A percentile compares a stretch with the other conserved stretches of the same genome.
Conservation (phyloP, 2,888 invertebrate genomes). For the Rotaria macrura region DNA sequence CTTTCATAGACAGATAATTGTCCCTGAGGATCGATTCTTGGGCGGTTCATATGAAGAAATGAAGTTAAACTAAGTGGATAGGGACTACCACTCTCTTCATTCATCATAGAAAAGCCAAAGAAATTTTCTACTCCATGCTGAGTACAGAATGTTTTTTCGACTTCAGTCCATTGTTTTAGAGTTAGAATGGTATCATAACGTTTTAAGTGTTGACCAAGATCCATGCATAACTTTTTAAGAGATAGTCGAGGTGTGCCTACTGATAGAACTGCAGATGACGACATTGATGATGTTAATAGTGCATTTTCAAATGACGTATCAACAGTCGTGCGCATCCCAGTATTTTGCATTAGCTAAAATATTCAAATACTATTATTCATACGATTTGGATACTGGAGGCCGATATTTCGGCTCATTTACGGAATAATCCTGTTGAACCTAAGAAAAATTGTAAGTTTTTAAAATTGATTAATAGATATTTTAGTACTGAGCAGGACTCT, state of each 20-base stretch:
- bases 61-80: not conserved
- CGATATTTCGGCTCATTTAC: no score
- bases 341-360: no score
- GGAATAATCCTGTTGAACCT: no score
- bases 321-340: no score
- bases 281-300: not conserved
- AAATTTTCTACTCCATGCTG: not conserved
- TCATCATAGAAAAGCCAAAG: not conserved
- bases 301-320: not conserved
- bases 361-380: no score
- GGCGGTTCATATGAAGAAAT: not conserved
- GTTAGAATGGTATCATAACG: not conserved
- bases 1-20: not conserved
- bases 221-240: not conserved
- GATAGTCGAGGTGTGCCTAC: not conserved
- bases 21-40: not conserved
- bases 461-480: no score
- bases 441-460: no score
- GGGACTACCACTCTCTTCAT: not conserved
- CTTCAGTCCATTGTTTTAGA: not conserved
- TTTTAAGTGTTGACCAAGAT: not conserved
- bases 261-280: not conserved
- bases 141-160: not conserved
- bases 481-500: no score
- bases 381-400: no score